phyloP scores from a whole-genome alignment of 2,888 invertebrate species.

The Mycalesis mineus region DNA sequence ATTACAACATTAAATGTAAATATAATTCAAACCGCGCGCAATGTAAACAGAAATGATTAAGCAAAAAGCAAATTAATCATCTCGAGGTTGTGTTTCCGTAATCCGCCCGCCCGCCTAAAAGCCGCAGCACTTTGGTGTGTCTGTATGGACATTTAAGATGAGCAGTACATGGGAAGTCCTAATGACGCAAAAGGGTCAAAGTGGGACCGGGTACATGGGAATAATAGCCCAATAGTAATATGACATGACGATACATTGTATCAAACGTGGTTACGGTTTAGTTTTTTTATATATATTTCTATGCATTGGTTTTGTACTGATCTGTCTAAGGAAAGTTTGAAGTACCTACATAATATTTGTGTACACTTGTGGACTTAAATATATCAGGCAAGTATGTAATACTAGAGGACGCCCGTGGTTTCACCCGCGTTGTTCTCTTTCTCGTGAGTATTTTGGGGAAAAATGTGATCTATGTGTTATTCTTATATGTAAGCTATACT shows the following conservation, averaged over 20 bases:
- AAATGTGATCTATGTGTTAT: no score
- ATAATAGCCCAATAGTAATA: slow-evolving; percentile 17
- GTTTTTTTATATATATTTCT: no score
- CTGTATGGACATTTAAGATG: slow-evolving; percentile 12
- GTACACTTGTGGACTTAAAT: no score
- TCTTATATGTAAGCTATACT: no score
- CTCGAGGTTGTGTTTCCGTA: slow-evolving; percentile 1
- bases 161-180: slow-evolving; percentile 10
- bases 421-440: no score
- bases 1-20: background rate
- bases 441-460: no score
- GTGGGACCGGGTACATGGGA: background rate
- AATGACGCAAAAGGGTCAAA: slow-evolving; percentile 15
- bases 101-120: slow-evolving; percentile 1
- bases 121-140: slow-evolving; percentile 3
- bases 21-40: background rate
- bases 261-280: no score
- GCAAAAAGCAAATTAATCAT: slow-evolving; percentile 8
- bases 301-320: no score
- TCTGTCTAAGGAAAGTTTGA: no score
- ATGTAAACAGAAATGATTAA: background rate
- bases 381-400: no score
- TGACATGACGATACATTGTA: background rate
- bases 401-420: no score
- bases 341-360: no score